Percentiles rank a stretch among this genome's conserved stretches.
These are phyloP conservation scores for Geophilus truncorum DNA, from an alignment of 2,888 invertebrate genomes.

Conservation along the genomic window DNA sequence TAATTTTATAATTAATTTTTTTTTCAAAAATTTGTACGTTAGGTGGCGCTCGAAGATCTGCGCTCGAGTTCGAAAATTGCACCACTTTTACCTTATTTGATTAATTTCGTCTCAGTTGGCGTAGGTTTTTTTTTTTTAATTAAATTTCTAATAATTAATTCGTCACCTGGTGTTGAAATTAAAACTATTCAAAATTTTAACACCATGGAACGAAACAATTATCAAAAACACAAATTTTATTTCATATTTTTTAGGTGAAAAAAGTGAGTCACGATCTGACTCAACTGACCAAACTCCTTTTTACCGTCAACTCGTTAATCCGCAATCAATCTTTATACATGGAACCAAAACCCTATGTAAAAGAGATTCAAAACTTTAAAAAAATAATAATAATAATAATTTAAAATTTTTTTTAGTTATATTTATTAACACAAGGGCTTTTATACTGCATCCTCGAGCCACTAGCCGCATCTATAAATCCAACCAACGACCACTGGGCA, in stretches of 20 bases:
- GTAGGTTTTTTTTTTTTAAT: no score
- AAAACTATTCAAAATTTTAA: no score
- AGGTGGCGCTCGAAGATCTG: conserved; percentile 46
- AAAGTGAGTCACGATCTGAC: conserved; percentile 46
- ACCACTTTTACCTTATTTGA: conserved; percentile 46
- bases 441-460: conserved; percentile 47
- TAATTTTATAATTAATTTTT: background rate
- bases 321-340: conserved; percentile 45
- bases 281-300: conserved; percentile 47
- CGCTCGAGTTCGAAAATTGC: conserved; percentile 45
- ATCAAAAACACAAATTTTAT: no score
- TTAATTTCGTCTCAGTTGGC: conserved; percentile 48
- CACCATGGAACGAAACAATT: no score
- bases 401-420: conserved; percentile 41
- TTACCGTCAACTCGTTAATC: conserved; percentile 45
- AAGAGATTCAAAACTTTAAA: conserved; percentile 32
- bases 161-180: no score
- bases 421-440: conserved; percentile 45
- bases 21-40: no score
- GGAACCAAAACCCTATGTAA: conserved; percentile 47
- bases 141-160: no score
- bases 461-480: conserved; percentile 45
- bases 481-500: conserved; percentile 47
- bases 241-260: conserved; percentile 43
- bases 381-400: background rate